Percentiles rank a stretch among this genome's conserved stretches.
Evolutionary conservation across 2,797 vertebrate species (phyloP).

Genomic region (Characodon lateralis): DNA sequence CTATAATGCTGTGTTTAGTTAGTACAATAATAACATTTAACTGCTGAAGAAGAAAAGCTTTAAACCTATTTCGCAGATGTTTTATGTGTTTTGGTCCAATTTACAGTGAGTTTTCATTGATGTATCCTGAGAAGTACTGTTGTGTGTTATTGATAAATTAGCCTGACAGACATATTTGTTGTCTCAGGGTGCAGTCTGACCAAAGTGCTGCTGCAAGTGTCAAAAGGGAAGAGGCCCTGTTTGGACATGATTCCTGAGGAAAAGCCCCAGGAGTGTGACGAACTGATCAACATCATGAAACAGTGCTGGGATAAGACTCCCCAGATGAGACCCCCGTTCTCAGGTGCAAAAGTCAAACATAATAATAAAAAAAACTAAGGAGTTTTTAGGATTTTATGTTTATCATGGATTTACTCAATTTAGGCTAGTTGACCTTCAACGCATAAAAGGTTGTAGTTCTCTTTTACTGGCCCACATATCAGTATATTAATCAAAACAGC

Average conservation of each 20-base stretch:
- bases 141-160: neutral
- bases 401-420: neutral
- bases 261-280: constrained; percentile 81
- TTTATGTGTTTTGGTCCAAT: neutral
- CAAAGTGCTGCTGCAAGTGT: constrained; percentile 83
- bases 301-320: constrained; percentile 85
- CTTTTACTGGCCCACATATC: neutral
- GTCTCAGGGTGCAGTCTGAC: constrained; percentile 83
- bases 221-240: constrained; percentile 81
- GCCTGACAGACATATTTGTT: constrained; percentile 13
- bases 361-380: no score
- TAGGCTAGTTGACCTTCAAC: neutral
- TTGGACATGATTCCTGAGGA: constrained; percentile 76
- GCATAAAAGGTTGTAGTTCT: neutral
- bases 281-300: constrained; percentile 85
- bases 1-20: neutral
- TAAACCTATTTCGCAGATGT: neutral
- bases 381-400: neutral
- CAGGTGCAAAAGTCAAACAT: constrained; percentile 70
- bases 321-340: constrained; percentile 82
- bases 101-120: neutral
- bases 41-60: neutral
- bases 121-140: neutral
- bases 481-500: neutral
- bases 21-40: neutral